A percentile compares a stretch with the other conserved stretches of the same genome.
These are phyloP conservation scores for Rhinolophus ferrumequinum DNA, from an alignment of 2,113 vertebrate species.

Conservation along the genomic window DNA sequence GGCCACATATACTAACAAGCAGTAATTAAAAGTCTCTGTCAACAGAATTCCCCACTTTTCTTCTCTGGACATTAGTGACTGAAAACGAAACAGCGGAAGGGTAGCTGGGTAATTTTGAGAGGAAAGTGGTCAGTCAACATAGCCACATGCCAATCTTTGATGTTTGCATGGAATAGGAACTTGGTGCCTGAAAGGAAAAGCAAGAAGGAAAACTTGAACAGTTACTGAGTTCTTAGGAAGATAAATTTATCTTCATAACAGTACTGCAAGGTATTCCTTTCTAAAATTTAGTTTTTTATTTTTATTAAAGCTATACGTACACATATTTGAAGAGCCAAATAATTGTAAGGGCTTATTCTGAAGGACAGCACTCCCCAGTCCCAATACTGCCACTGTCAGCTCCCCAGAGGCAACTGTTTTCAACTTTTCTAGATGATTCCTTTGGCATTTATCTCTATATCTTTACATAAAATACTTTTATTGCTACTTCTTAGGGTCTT, in stretches of 20 bases:
- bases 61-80: neutral
- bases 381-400: neutral
- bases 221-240: neutral
- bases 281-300: neutral
- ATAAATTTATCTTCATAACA: neutral
- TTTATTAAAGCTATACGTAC: neutral
- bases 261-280: neutral
- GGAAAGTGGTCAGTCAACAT: neutral
- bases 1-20: neutral
- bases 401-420: neutral
- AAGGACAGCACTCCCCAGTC: neutral
- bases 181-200: neutral
- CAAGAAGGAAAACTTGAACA: neutral
- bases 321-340: neutral
- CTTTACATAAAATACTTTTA: neutral
- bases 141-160: accelerated
- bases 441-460: neutral
- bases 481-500: neutral
- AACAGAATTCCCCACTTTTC: neutral
- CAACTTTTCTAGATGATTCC: neutral
- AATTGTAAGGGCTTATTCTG: neutral
- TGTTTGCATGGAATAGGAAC: neutral
- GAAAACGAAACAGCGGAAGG: neutral
- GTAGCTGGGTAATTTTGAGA: neutral
- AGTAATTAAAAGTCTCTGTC: neutral